phyloP scores from a whole-genome alignment of 2,888 invertebrate genomes.

The Tillus elongatus region DNA sequence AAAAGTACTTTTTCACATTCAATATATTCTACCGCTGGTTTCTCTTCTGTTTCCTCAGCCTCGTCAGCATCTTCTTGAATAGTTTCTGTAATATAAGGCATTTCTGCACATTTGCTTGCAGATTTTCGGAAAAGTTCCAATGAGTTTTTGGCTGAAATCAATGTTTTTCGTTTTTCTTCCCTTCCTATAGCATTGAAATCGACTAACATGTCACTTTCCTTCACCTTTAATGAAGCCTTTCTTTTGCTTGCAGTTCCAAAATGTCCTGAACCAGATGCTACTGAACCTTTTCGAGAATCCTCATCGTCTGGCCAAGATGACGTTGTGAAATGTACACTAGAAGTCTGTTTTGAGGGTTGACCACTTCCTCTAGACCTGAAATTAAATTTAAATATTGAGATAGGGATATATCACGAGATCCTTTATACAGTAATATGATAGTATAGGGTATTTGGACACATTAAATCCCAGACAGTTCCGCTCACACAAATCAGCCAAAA shows the following conservation, averaged over 20 bases:
- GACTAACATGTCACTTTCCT: background rate
- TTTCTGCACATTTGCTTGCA: background rate
- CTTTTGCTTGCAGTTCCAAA: background rate
- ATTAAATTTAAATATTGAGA: no score
- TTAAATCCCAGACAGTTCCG: no score
- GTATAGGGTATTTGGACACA: no score
- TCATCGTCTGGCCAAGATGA: no score
- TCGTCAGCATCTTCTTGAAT: constrained; percentile 6
- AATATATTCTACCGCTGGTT: background rate
- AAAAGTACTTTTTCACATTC: background rate
- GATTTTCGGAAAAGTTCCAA: constrained; percentile 21
- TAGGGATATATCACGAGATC: no score
- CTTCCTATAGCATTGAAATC: constrained; percentile 19
- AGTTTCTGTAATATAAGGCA: background rate
- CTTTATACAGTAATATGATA: no score
- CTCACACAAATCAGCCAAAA: no score
- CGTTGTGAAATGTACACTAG: no score
- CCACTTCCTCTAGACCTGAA: no score
- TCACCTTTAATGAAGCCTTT: background rate
- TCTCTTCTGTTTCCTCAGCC: constrained; percentile 3
- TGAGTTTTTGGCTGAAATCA: constrained; percentile 26
- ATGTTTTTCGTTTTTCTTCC: constrained; percentile 17
- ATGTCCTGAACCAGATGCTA: background rate
- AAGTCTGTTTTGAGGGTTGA: no score
- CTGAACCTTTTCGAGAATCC: no score